phyloP scores from a whole-genome alignment of 2,113 vertebrate species.

The Atherinomorus stipes region DNA sequence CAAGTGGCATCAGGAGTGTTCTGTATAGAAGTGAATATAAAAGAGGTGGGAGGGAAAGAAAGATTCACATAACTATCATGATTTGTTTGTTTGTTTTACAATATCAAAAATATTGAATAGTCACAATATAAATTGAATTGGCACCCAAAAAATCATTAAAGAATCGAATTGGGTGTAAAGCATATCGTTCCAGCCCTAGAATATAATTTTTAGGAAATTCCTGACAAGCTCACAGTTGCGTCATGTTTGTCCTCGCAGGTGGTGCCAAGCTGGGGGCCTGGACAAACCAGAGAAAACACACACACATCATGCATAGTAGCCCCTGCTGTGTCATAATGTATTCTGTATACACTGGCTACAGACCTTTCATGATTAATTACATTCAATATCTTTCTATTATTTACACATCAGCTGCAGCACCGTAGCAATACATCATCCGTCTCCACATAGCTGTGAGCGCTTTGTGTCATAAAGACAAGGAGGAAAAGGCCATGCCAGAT shows the following conservation, averaged over 20 bases:
- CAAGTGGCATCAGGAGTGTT: too few species aligned
- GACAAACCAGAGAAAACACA: not conserved
- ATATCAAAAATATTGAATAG: too few species aligned
- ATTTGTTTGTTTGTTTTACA: too few species aligned
- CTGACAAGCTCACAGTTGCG: not conserved
- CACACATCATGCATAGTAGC: not conserved
- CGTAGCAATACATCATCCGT: slow-evolving; percentile 31
- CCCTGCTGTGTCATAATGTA: not conserved
- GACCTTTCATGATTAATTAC: slow-evolving; percentile 43
- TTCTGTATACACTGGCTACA: slow-evolving; percentile 17
- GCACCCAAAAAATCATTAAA: too few species aligned
- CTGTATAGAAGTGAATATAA: too few species aligned
- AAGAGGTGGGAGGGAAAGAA: too few species aligned
- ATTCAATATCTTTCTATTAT: slow-evolving; percentile 50
- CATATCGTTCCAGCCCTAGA: too few species aligned
- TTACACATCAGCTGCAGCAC: slow-evolving; percentile 33
- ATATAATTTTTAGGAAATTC: not conserved
- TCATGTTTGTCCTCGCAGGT: not conserved
- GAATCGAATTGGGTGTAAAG: too few species aligned
- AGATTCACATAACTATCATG: too few species aligned
- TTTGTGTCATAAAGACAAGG: slow-evolving; percentile 18
- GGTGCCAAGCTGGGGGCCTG: not conserved
- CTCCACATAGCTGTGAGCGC: slow-evolving; percentile 11
- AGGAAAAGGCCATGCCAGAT: not conserved
- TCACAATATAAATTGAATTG: too few species aligned